A percentile compares a stretch with the other conserved stretches of the same genome.
phyloP scores from a whole-genome alignment of 2,113 vertebrate genomes.

The Saccopteryx leptura region DNA sequence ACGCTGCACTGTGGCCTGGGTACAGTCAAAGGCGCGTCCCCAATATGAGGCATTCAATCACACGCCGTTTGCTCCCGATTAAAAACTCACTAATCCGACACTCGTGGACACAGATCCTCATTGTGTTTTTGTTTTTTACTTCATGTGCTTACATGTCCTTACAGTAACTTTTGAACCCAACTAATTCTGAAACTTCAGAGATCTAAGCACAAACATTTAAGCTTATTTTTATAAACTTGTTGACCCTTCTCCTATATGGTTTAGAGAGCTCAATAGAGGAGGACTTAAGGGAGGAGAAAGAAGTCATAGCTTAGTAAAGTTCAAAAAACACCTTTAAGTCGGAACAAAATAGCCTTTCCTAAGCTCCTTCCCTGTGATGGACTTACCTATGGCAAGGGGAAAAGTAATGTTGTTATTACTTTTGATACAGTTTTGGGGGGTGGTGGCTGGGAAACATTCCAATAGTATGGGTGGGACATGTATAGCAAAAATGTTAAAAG shows the following conservation, averaged over 20 bases:
- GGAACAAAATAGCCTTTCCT: background rate
- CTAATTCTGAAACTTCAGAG: background rate
- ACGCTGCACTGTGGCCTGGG: constrained; percentile 55
- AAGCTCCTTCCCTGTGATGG: background rate
- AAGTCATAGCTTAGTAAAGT: background rate
- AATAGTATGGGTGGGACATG: background rate
- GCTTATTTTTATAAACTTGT: background rate
- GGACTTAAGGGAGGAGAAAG: background rate
- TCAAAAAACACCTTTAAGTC: background rate
- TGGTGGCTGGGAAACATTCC: background rate
- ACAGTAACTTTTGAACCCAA: background rate
- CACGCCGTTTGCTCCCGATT: constrained; percentile 63
- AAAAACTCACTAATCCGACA: constrained; percentile 58
- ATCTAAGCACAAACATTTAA: background rate
- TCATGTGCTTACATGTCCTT: background rate
- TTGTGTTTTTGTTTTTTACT: background rate
- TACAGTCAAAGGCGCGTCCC: constrained; percentile 76
- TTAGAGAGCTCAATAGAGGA: background rate
- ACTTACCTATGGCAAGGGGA: background rate
- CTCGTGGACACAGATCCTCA: background rate
- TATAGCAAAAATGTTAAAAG: background rate
- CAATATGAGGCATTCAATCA: constrained; percentile 64
- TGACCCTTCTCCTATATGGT: background rate
- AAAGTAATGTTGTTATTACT: background rate
- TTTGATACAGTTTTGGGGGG: background rate